Evolutionary conservation across 1,140 invertebrate genomes (phyloP), one percentile per base, ranked within the genome.

Genomic region (Cryptotermes secundus): DNA sequence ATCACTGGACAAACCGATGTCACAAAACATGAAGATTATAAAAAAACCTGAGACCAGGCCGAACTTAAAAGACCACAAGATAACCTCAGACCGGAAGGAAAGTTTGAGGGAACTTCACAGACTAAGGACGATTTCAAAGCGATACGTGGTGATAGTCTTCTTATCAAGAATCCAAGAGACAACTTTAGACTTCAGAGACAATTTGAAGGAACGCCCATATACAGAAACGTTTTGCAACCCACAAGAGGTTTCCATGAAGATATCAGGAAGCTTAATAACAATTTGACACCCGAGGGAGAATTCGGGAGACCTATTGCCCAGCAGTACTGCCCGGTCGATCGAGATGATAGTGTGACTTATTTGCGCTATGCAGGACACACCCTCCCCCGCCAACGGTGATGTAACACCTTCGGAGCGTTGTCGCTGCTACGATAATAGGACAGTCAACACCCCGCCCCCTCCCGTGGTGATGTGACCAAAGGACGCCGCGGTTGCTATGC

Each of bases 131-230:
- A n/a, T n/a, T n/a, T n/a, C n/a, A n/a, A n/a, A n/a, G n/a, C n/a
- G n/a, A n/a, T 79, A n/a, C 87, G 81, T 26, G 90, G 91, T 0
- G 93, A 94, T 85, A 90, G 92, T 86, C 91, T 92, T 59, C 88
- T 90, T 19, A 92, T 92, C 49, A 91, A 91, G 59, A 92, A 90
- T 87, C 92, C 92, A 80, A 89, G 92, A 87, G 93, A 95, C 89
- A 94, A 94, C 87, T 88, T 94, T 31, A 90, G 89, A 86, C 90
- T 92, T 85, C 92, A 93, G 89, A 94, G 94, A 31, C 90, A 92
- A 19, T 93, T 94, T 86, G 90, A 92, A 83, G 87, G 45, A 34
- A 89, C 88, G 38, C 89, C 89, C 85, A 89, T 89, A 24, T 91
- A 90, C 49, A 90, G 89, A n/a, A 91, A 93, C 86, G 89, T 88